Percentiles rank a stretch among this genome's conserved stretches.
Conservation (phyloP, 2,888 invertebrate species). For the Latrodectus hesperus region DNA sequence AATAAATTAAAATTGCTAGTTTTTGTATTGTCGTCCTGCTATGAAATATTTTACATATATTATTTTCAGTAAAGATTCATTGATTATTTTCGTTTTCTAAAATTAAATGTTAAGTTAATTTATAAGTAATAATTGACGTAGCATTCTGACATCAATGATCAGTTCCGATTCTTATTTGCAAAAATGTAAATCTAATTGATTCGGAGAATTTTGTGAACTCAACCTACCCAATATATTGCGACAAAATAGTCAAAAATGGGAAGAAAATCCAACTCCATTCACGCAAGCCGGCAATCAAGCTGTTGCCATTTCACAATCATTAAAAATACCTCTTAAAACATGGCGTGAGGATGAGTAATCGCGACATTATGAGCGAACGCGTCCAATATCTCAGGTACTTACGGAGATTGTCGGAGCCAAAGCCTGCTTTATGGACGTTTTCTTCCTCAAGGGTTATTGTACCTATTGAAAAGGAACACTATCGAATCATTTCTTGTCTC, state of each 20-base stretch:
- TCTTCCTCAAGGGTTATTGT: conserved; percentile 50
- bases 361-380: conserved; percentile 59
- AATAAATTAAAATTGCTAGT: too few relatives aligned
- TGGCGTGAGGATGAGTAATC: conserved; percentile 60
- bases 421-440: conserved; percentile 55
- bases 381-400: conserved; percentile 65
- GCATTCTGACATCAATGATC: too few relatives aligned
- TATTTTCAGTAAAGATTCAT: too few relatives aligned
- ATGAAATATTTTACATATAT: too few relatives aligned
- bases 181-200: too few relatives aligned
- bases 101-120: too few relatives aligned
- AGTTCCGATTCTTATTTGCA: too few relatives aligned
- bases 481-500: conserved; percentile 40
- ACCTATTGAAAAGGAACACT: conserved; percentile 45
- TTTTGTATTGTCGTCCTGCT: too few relatives aligned
- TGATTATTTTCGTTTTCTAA: too few relatives aligned
- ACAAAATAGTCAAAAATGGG: background rate
- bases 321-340: conserved; percentile 18
- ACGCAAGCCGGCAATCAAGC: conserved; percentile 25
- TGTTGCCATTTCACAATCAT: conserved; percentile 49
- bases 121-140: too few relatives aligned
- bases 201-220: too few relatives aligned
- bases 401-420: conserved; percentile 63
- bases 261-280: background rate
- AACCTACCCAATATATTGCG: background rate